These are phyloP conservation scores for Lissonota sp. DNA, from an alignment of 2,888 invertebrate species.

Conservation along the genomic window DNA sequence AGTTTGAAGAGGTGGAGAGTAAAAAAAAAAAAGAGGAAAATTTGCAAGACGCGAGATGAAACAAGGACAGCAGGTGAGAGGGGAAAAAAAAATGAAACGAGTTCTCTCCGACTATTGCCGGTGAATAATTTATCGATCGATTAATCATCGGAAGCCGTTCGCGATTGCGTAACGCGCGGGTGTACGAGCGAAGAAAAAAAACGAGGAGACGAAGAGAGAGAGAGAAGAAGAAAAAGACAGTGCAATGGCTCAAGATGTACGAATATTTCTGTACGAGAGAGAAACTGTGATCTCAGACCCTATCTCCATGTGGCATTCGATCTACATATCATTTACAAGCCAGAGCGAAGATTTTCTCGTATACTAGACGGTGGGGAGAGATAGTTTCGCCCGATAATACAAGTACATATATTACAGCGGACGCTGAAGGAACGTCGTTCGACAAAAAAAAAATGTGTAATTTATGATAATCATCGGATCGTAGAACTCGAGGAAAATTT, in stretches of 20 bases:
- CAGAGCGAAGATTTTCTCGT: not conserved
- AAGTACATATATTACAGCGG: not conserved
- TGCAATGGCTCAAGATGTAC: not conserved
- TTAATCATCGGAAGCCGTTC: slow-evolving; percentile 30
- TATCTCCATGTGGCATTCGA: slow-evolving; percentile 29
- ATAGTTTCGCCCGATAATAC: not conserved
- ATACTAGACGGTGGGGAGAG: not conserved
- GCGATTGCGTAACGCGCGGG: slow-evolving; percentile 9
- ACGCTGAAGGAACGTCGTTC: not conserved
- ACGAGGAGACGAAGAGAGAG: not conserved
- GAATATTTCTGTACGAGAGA: not conserved
- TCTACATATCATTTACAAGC: slow-evolving; percentile 28
- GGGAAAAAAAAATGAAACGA: slow-evolving; percentile 1
- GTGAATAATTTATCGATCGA: slow-evolving; percentile 50
- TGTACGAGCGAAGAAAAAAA: not conserved
- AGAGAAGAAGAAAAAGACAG: not conserved
- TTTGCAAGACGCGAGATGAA: not conserved
- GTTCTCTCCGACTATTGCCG: not conserved
- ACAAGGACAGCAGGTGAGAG: not conserved
- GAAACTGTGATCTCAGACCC: slow-evolving; percentile 1
- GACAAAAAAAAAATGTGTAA: not conserved
- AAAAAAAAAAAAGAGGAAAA: not conserved
- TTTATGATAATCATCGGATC: not conserved
- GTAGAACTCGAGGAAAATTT: not conserved
- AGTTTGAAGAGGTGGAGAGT: too few relatives aligned